Base-by-base conservation (phyloP, 2,888 invertebrate genomes). In the Dusona sp. region DNA sequence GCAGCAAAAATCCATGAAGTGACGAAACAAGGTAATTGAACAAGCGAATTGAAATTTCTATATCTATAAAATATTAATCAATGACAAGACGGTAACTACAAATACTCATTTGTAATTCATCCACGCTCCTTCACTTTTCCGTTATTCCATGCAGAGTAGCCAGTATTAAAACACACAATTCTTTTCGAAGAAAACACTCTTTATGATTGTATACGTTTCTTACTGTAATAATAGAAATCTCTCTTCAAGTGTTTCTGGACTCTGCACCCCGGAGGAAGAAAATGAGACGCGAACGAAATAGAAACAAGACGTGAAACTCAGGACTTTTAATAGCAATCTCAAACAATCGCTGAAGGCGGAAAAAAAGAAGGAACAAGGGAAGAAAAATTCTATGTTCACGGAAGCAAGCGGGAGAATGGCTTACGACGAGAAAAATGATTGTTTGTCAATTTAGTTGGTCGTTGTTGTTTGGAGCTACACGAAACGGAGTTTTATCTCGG, bases 241-340 rank as follows among this genome's bases (percentile, higher is more conserved):
- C 75, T 48, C 54, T 64, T 75, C 70, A 73, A 79, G 75, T 65
- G 54, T 42, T 36, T 54, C 19, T 19, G 38, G 54, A 42, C 13
- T 33, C 45, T 22, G 36, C 13, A 33, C n/a, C 25, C 42, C 70
- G 19, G 42, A 67, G 25, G 64, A 51, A 73, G 22, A 54, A 73
- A 67, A 78, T 67, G 67, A n/a, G 61, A 77, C 57, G 57, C 42
- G 42, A 73, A 77, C 64, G 54, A 13, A 48, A 72, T 73, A 33
- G 80, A 54, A 77, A 72, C 11, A 45, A 77, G 68, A 81, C 57
- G 70, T 16, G 67, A 38, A 74, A 65, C 45, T 42, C 79, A 80
- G 77, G 75, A 72, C 70, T 70, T 85, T 79, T 83, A 85, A 85
- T 85, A 85, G 74, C 51, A 75, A 83, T 85, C 79, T 85, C 74